Evolutionary conservation across 2,113 vertebrate species (phyloP).

Genomic region (Agelaius tricolor): DNA sequence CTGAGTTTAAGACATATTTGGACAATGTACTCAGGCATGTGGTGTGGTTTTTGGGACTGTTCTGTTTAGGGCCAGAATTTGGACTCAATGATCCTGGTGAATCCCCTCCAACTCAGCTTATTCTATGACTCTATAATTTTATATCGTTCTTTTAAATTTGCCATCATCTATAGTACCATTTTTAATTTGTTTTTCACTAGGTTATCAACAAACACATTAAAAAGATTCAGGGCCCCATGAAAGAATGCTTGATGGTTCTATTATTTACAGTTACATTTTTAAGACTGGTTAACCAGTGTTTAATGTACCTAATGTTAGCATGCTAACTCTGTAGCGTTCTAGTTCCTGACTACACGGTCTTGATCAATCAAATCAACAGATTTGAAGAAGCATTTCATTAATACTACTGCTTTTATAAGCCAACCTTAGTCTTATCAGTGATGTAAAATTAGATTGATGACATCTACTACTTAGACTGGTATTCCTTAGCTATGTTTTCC

Average conservation of each 20-base stretch:
- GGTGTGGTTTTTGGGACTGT: background rate
- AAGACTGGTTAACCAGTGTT: background rate
- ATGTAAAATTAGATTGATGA: background rate
- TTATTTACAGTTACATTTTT: background rate
- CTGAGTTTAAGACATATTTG: background rate
- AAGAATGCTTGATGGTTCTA: background rate
- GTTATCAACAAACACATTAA: background rate
- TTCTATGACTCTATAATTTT: background rate
- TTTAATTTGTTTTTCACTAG: background rate
- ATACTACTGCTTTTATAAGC: background rate
- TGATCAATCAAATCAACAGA: background rate
- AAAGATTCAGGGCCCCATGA: background rate
- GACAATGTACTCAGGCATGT: background rate
- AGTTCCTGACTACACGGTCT: background rate
- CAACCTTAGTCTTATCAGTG: background rate
- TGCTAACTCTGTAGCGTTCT: background rate
- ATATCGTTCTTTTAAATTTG: background rate
- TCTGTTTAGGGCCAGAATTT: background rate
- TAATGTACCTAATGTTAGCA: background rate
- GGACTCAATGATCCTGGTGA: background rate
- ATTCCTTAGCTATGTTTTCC: background rate
- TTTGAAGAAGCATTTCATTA: background rate
- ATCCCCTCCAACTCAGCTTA: background rate
- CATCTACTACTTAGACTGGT: background rate
- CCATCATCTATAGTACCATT: no score